phyloP scores from a whole-genome alignment of 2,113 vertebrate species.

The Perccottus glenii region DNA sequence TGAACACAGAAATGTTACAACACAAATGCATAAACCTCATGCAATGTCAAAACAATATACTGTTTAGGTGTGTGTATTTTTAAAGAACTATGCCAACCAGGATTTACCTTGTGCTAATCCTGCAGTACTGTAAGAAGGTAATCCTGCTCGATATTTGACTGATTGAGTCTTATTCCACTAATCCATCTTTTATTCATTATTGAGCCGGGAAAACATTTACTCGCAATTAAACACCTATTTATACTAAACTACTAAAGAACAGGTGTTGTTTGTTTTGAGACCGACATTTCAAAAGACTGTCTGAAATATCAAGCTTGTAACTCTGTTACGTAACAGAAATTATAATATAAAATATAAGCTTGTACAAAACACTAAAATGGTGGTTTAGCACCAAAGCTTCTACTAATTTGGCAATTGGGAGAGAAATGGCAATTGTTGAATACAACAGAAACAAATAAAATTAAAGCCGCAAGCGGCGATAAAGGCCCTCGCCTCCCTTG shows the following conservation, averaged over 20 bases:
- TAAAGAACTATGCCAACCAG: conserved; percentile 32
- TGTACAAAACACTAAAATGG: too few species aligned
- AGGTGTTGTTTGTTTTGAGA: conserved; percentile 21
- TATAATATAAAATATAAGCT: too few species aligned
- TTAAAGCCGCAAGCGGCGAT: too few species aligned
- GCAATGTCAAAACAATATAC: neutral
- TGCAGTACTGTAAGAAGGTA: conserved; percentile 30
- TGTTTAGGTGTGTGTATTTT: conserved; percentile 34
- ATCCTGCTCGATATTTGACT: conserved; percentile 54
- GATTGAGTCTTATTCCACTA: conserved; percentile 30
- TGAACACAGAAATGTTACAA: conserved; percentile 5
- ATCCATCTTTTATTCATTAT: conserved; percentile 1
- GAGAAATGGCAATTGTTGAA: too few species aligned
- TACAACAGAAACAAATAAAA: too few species aligned
- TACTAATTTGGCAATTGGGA: too few species aligned
- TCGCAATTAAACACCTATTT: conserved; percentile 24
- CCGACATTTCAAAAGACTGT: conserved; percentile 43
- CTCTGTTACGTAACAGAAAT: too few species aligned
- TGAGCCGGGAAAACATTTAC: conserved; percentile 5
- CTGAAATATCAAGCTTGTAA: neutral
- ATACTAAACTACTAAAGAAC: conserved; percentile 9
- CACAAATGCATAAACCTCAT: conserved; percentile 1
- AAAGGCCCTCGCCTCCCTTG: too few species aligned
- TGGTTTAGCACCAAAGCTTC: too few species aligned
- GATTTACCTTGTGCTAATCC: conserved; percentile 50